Evolutionary conservation across 2,113 vertebrate species (phyloP).

Genomic region (Sminthopsis crassicaudata): DNA sequence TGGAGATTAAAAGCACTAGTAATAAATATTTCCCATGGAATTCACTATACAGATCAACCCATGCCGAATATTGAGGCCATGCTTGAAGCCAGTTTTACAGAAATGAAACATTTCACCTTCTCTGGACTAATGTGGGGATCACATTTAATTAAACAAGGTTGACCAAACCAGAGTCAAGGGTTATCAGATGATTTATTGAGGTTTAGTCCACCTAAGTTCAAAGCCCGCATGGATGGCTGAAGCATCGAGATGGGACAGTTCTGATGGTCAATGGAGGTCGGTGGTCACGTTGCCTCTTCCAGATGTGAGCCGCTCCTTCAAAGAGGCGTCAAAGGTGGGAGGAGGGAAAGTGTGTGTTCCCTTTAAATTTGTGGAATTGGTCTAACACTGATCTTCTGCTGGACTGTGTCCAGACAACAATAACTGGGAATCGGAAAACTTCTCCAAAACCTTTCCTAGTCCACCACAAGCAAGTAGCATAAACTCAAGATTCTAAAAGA

Average conservation of each 20-base stretch:
- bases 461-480: neutral
- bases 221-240: slow-evolving; percentile 69
- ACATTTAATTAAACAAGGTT: neutral
- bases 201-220: slow-evolving; percentile 45
- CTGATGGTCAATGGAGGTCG: neutral
- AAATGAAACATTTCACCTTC: slow-evolving; percentile 77
- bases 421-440: slow-evolving; percentile 44
- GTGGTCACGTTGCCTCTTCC: neutral
- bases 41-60: slow-evolving; percentile 81
- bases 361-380: slow-evolving; percentile 35
- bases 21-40: slow-evolving; percentile 83
- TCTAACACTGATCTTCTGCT: slow-evolving; percentile 37
- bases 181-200: slow-evolving; percentile 28
- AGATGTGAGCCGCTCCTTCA: neutral
- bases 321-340: neutral
- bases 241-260: slow-evolving; percentile 31
- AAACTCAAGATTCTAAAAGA: slow-evolving; percentile 39
- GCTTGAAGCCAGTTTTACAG: slow-evolving; percentile 82
- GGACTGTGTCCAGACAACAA: slow-evolving; percentile 60
- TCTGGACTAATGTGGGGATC: slow-evolving; percentile 66
- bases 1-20: slow-evolving; percentile 83
- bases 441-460: neutral
- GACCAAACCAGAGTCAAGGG: neutral
- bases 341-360: slow-evolving; percentile 57
- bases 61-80: slow-evolving; percentile 84